Evolutionary conservation across 2,113 vertebrate species (phyloP), one percentile per base, ranked within the genome.

Genomic region (Oenanthe oenanthe): DNA sequence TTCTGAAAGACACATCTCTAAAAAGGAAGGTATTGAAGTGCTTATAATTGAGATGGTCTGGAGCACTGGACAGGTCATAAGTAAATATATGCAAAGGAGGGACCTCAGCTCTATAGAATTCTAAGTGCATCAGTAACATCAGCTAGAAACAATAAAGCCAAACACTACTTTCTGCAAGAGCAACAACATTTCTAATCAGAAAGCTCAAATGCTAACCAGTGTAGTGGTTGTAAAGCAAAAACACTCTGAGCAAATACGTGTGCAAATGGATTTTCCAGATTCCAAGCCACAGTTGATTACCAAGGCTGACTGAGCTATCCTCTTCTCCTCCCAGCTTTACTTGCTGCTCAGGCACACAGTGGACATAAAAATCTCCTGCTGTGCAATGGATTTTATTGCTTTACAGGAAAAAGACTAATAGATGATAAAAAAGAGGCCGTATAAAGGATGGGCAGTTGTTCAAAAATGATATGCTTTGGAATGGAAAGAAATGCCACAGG

Each of bases 331-430:
- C 17, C 31, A 32, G 76, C 17, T 89, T 91, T 50, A 65, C 76
- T 60, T 91, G 56, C 68, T 71, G n/a, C 83, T 93, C 73, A 67
- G 65, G 62, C 36, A 88, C 58, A 65, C 72, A 86, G 40, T 53
- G n/a, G 65, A 74, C 43, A 91, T 77, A 83, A 93, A 88, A 94
- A 77, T 45, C 57, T 93, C 47, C 86, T 72, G 61, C 77, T 92
- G 53, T 61, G 53, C 43, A 91, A 66, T 77, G 47, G 60, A 50
- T 63, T 92, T 86, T 88, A 86, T 65, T 57, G 29, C 70, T 78
- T 43, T 82, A 66, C 43, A 78, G 73, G 43, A 80, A 83, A 40
- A 56, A 57, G n/a, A 61, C 43, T 85, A 34, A 67, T 32, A 34
- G 56, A 51, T 18, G 20, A 31, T 65, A 43, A 89, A 85, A 83